phyloP scores from a whole-genome alignment of 2,113 vertebrate genomes.

The Pedionomus torquatus region DNA sequence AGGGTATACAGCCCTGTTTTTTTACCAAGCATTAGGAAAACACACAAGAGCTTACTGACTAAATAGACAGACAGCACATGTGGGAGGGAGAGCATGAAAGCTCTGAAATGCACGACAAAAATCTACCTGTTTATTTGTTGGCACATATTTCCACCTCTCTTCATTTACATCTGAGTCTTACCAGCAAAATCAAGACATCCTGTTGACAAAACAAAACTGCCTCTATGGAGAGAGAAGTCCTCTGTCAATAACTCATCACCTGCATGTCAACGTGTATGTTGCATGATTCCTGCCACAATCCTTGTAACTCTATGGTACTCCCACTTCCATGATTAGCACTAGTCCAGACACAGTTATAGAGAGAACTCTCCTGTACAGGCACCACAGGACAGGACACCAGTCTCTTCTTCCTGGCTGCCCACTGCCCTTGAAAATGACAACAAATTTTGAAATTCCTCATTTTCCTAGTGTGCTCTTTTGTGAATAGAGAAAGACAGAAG shows the following conservation, averaged over 20 bases:
- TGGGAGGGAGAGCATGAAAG: background rate
- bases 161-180: background rate
- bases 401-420: background rate
- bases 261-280: background rate
- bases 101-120: background rate
- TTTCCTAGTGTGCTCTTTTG: background rate
- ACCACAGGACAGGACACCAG: background rate
- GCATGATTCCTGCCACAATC: background rate
- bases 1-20: background rate
- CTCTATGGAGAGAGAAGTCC: background rate
- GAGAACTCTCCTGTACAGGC: background rate
- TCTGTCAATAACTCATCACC: background rate
- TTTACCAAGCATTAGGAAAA: background rate
- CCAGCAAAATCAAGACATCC: background rate
- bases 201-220: background rate
- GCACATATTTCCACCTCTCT: background rate
- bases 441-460: background rate
- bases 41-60: background rate
- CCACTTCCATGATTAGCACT: background rate
- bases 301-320: background rate
- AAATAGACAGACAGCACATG: background rate
- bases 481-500: background rate
- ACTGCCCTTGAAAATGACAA: background rate
- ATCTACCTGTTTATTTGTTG: background rate
- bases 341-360: background rate